phyloP scores from a whole-genome alignment of 2,113 vertebrate genomes.

The Progne subis region DNA sequence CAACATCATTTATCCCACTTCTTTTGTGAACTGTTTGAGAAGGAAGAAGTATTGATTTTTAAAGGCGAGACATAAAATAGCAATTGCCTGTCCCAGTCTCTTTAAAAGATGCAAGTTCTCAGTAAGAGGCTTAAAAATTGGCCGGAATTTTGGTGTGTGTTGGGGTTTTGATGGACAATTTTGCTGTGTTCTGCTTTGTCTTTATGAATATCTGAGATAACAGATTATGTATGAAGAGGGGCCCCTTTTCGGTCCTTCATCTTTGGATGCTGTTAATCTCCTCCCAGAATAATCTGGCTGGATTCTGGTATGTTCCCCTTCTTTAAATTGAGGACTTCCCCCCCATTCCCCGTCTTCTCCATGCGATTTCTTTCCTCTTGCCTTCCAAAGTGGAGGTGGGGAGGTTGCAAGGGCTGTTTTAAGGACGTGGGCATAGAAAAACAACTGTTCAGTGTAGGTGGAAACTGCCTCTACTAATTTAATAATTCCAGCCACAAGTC shows the following conservation, averaged over 20 bases:
- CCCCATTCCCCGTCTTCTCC: rapidly evolving
- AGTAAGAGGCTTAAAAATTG: not conserved
- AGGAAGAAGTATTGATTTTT: not conserved
- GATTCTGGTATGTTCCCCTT: not conserved
- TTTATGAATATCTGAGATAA: not conserved
- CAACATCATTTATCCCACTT: not conserved
- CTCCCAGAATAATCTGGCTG: not conserved
- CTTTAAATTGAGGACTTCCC: not conserved
- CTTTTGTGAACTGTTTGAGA: not conserved
- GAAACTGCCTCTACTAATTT: slow-evolving; percentile 15
- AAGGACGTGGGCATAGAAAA: not conserved
- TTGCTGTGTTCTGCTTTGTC: not conserved
- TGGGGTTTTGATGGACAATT: not conserved
- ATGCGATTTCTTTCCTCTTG: not conserved
- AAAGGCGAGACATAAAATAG: not conserved
- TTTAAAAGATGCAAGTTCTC: not conserved
- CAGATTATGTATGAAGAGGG: rapidly evolving
- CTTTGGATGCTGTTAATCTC: not conserved
- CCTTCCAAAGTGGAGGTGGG: not conserved
- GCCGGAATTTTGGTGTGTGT: not conserved
- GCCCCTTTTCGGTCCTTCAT: not conserved
- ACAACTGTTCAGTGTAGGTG: not conserved
- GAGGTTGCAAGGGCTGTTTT: not conserved
- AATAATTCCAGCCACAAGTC: slow-evolving; percentile 33
- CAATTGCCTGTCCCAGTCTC: rapidly evolving